Conservation (phyloP, 2,113 vertebrate genomes). For the Lycaon pictus region DNA sequence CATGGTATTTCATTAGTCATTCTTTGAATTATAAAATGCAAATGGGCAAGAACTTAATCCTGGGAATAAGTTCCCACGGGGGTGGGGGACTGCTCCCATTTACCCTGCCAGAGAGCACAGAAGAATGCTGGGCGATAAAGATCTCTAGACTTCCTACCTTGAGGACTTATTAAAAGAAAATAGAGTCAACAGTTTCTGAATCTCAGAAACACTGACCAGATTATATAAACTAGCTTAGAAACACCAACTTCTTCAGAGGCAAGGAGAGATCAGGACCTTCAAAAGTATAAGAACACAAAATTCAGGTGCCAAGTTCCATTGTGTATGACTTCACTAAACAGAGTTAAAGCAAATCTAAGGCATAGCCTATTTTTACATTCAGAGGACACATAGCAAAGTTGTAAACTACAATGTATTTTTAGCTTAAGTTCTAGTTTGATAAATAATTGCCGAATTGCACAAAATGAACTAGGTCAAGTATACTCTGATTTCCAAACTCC, state of each 20-base stretch:
- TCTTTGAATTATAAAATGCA: slow-evolving; percentile 33
- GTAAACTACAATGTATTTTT: slow-evolving; percentile 26
- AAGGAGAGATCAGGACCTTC: neutral
- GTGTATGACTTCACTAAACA: neutral
- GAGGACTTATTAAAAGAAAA: neutral
- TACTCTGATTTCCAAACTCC: slow-evolving; percentile 29
- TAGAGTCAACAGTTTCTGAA: neutral
- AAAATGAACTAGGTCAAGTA: slow-evolving; percentile 47
- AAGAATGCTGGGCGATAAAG: neutral
- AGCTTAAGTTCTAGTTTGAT: neutral
- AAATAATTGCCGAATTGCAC: neutral
- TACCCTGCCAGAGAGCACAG: neutral
- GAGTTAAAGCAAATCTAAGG: slow-evolving; percentile 13
- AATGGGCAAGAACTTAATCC: neutral
- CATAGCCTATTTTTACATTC: neutral
- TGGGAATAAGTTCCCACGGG: neutral
- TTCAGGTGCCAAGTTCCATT: neutral
- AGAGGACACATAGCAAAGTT: neutral
- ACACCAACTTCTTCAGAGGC: slow-evolving; percentile 8
- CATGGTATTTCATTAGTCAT: neutral
- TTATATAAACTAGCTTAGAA: neutral
- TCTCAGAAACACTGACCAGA: neutral
- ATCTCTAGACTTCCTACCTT: neutral
- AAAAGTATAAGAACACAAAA: slow-evolving; percentile 29
- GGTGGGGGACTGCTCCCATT: neutral